Percentiles rank a stretch among this genome's conserved stretches.
Conservation (phyloP, 2,888 invertebrate species). For the Limnephilus lunatus region DNA sequence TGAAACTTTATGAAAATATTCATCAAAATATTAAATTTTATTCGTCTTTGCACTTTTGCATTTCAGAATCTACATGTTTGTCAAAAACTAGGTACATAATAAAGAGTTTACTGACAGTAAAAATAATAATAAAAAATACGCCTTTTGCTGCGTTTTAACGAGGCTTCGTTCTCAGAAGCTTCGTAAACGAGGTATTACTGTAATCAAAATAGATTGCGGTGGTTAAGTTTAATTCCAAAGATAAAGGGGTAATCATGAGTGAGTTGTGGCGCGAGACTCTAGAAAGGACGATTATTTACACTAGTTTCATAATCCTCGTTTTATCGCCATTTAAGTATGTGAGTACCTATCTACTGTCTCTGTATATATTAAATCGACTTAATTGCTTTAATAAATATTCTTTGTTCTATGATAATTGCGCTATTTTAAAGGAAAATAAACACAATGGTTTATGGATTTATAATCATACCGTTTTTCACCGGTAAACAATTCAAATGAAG, state of each 20-base stretch:
- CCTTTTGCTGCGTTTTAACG: not conserved
- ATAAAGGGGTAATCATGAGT: constrained; percentile 2
- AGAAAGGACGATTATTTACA: not conserved
- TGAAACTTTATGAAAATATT: no score
- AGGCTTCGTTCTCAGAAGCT: not conserved
- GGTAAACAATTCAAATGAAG: no score
- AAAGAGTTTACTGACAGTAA: not conserved
- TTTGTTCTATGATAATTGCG: no score
- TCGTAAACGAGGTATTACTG: constrained; percentile 2
- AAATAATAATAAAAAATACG: not conserved
- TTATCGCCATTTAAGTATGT: not conserved
- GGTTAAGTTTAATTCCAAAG: not conserved
- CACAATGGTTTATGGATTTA: no score
- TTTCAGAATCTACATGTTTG: no score
- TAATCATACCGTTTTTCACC: no score
- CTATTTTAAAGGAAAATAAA: no score
- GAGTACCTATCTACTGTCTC: not conserved
- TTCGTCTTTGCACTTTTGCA: no score
- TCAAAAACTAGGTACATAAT: not conserved
- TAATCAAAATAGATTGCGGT: constrained; percentile 2
- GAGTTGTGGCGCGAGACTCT: not conserved
- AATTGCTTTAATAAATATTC: no score
- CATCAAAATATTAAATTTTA: no score
- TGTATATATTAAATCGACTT: no score
- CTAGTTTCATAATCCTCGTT: not conserved